Base-by-base conservation (phyloP, 2,888 invertebrate species). In the Erannis defoliaria region DNA sequence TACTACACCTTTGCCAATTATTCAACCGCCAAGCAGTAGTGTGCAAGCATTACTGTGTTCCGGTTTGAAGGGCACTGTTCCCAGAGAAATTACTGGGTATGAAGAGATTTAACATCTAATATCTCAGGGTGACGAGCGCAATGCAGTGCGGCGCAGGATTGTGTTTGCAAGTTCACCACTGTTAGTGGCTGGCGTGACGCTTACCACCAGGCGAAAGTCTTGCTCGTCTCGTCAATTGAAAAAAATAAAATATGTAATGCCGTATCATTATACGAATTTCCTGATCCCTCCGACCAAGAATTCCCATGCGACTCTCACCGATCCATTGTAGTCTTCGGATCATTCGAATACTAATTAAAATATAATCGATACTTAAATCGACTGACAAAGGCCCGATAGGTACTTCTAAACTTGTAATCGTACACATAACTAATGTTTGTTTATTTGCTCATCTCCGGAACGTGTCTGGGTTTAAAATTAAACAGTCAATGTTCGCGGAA, bases 221-320 rank as follows among this genome's bases (percentile, higher is more conserved):
- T 26, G 1, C 4, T 26, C 8, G 2, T 2, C 23, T 2, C 23
- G 5, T 26, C 4, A 8, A 26, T 26, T 26, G 26, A 1, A 26
- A 26, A 26, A 26, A 5, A 26, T 6, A 6, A 26, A 4, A 6
- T 26, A 26, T 26, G 35, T 81, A 77, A 83, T 81, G 74, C 72
- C 72, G 66, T 50, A 26, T 75, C 62, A 84, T 81, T 77, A 79
- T 64, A 58, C 60, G 57, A 72, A 72, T 79, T 81, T 84, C 84
- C 84, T 83, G 76, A 71, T 82, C 58, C 71, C 10, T 71, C 68
- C 63, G 61, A 49, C 21, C 51, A 55, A 43, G 63, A 54, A 31
- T 72, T 74, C 66, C 48, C 63, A 68, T 68, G 66, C 64, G 67
- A 46, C 43, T 62, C 53, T 67, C 23, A 50, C 45, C 23, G n/a